Base-by-base conservation (phyloP, 2,888 invertebrate genomes). In the Euplexia lucipara region DNA sequence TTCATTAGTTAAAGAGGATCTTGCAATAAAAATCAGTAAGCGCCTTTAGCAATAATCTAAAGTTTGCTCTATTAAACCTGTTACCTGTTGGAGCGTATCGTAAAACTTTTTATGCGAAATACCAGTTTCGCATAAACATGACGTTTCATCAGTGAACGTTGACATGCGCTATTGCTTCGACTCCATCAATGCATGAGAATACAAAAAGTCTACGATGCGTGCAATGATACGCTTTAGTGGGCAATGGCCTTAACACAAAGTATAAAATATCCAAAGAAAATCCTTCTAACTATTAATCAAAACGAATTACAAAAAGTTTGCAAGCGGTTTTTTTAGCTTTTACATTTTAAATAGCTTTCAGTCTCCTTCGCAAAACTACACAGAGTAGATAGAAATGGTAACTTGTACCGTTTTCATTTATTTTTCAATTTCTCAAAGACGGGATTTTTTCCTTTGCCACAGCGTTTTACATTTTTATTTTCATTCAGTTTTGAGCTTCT, bases 341-440 rank as follows among this genome's bases (percentile, higher is more conserved):
- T 59, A 35, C 34, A n/a, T n/a, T n/a, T n/a, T n/a, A 35, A 78
- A 66, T 61, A 54, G 51, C 49, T 64, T 48, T 59, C 32, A 71
- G 54, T 58, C 42, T 47, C 26, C 49, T 37, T 22, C n/a, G 66
- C 14, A 18, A 61, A 59, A 47, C 57, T 60, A 30, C 26, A 8
- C 30, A 8, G 26, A 20, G 26, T 22, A 52, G 30, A 58, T 58
- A 52, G 47, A 78, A 47, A n/a, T 37, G 20, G 49, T n/a, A n/a
- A n/a, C n/a, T n/a, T n/a, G n/a, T 56, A 39, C 57, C 56, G 10
- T 58, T 72, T 61, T 65, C 67, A 75, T 75, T 79, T 79, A 75
- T 79, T 79, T 81, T 79, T 64, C 64, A 67, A 81, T 79, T 67
- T 72, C 69, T 54, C 45, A 52, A n/a, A 45, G 59, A 65, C 47